phyloP scores from a whole-genome alignment of 2,888 invertebrate species.

The Pachymerium ferrugineum region DNA sequence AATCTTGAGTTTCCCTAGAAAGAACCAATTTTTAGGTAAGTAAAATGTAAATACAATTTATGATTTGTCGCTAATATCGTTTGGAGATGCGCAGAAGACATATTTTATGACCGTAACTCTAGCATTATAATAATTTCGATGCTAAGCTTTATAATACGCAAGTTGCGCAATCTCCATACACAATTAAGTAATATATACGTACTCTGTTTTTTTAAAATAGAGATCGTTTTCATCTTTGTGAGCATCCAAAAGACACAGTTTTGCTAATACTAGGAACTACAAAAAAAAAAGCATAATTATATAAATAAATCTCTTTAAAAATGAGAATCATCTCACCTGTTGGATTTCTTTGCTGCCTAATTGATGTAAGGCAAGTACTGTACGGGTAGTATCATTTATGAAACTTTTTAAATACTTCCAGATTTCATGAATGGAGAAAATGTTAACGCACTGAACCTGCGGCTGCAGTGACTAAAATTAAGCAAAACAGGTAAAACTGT shows the following conservation, averaged over 20 bases:
- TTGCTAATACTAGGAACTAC: constrained; percentile 32
- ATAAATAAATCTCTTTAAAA: not conserved
- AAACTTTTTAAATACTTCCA: constrained; percentile 33
- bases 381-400: constrained; percentile 28
- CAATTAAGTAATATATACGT: not conserved
- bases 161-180: not conserved
- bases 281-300: not conserved
- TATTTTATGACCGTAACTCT: too few relatives aligned
- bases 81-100: too few relatives aligned
- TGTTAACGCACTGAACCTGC: constrained; percentile 33
- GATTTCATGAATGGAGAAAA: constrained; percentile 33
- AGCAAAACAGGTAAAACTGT: not conserved
- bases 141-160: too few relatives aligned
- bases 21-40: not conserved
- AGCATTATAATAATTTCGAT: too few relatives aligned
- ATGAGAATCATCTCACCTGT: constrained; percentile 20
- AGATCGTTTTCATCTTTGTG: constrained; percentile 32
- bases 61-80: too few relatives aligned
- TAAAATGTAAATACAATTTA: not conserved
- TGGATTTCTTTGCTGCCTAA: constrained; percentile 32
- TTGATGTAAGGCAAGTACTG: constrained; percentile 27
- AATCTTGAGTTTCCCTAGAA: constrained; percentile 29
- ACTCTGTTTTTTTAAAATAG: constrained; percentile 31
- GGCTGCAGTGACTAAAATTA: constrained; percentile 27
- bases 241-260: constrained; percentile 26